Evolutionary conservation across 2,113 vertebrate genomes (phyloP), one percentile per base, ranked within the genome.

Genomic region (Seriola aureovittata): DNA sequence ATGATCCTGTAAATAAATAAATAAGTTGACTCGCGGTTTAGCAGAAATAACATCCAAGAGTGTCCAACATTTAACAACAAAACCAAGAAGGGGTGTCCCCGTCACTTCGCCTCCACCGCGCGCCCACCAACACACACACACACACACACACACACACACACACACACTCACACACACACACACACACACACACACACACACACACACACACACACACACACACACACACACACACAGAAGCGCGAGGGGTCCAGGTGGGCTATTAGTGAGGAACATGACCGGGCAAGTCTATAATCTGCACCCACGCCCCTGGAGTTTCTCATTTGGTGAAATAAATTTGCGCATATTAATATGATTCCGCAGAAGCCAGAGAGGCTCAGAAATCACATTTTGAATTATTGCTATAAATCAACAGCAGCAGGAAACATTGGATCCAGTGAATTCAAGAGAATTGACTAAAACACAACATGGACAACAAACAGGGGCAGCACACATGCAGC

Each of bases 231-330:
- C 91, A 67, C 90, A 68, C 48, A 42, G 88, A 65, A 82, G 76
- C 69, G 81, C 64, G 82, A 65, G 84, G 93, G 93, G 83, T 94
- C 93, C 94, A 95, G 94, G 94, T 94, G 94, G 89, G 80, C 90
- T 88, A 91, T 93, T 93, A 92, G 85, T 69, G 93, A 86, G 92
- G 89, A 90, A 92, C 93, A 93, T 90, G 92, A 85, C 91, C 92
- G 88, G 93, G 90, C 93, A 92, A 90, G 93, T 87, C 87, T 86
- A 50, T 85, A 85, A 87, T 93, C 78, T 86, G 84, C 85, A 82
- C 82, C 85, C 88, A 85, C 79, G 88, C 93, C 90, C 91, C 92
- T 85, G 91, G 88, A 91, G 80, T 84, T 89, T 80, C 86, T 88
- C 79, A 86, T 88, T 90, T 81, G 69, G 38, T 46, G 67, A 88